Conservation (phyloP, 2,888 invertebrate species). For the Nephrotoma guestfalica region DNA sequence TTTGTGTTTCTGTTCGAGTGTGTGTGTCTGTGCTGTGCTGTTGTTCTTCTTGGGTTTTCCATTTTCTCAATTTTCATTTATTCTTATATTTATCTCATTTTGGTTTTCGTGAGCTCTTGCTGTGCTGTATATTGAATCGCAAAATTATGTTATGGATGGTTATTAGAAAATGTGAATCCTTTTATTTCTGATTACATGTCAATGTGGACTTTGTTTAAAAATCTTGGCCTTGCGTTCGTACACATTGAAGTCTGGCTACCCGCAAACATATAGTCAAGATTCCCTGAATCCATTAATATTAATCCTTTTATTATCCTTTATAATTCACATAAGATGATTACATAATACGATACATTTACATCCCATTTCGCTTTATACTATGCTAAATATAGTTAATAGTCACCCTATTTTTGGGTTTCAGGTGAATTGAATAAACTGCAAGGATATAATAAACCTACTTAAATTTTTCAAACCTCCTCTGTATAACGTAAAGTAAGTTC, state of each 20-base stretch:
- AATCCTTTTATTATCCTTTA: neutral
- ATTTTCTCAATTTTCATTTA: neutral
- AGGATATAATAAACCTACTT: neutral
- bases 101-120: neutral
- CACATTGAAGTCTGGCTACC: neutral
- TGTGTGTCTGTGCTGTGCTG: neutral
- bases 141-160: neutral
- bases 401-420: neutral
- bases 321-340: neutral
- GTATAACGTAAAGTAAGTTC: neutral
- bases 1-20: neutral
- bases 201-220: neutral
- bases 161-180: neutral
- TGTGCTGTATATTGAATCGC: neutral
- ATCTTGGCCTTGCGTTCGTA: neutral
- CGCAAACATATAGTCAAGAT: neutral
- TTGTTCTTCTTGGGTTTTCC: neutral
- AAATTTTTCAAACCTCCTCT: neutral
- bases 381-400: neutral
- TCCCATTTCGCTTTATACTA: neutral
- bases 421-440: neutral
- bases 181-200: neutral
- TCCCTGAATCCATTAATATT: neutral
- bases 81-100: neutral
- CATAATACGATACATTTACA: neutral